A percentile compares a stretch with the other conserved stretches of the same genome.
Evolutionary conservation across 2,888 invertebrate genomes (phyloP).

Genomic region (Sepioteuthis lessoniana): DNA sequence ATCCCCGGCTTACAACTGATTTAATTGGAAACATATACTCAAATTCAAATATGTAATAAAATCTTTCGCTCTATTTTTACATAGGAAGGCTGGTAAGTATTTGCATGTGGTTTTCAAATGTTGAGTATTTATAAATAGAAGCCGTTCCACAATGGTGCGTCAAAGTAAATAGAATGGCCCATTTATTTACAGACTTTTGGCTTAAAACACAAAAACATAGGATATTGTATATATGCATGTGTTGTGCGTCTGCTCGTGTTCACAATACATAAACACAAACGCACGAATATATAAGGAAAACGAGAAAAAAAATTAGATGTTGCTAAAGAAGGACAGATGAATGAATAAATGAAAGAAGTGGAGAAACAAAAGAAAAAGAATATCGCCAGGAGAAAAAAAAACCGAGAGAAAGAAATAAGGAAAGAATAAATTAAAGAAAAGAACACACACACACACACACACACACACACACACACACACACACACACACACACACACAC

Average conservation of each 20-base stretch:
- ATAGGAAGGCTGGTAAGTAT: background rate
- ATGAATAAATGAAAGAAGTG: no score
- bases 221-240: background rate
- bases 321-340: no score
- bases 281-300: no score
- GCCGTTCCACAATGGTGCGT: background rate
- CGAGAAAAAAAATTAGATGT: no score
- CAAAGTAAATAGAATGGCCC: background rate
- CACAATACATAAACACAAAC: background rate
- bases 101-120: background rate
- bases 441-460: no score
- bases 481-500: no score
- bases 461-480: no score
- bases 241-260: no score
- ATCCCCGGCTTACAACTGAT: no score
- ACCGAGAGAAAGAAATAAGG: no score
- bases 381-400: no score
- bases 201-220: background rate
- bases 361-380: background rate
- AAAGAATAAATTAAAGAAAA: no score
- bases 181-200: background rate
- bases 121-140: constrained; percentile 33
- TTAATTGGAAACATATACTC: background rate
- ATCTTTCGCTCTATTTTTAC: background rate
- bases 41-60: background rate